Conservation (phyloP, 2,888 invertebrate species). For the Tromatobia lineatoria region DNA sequence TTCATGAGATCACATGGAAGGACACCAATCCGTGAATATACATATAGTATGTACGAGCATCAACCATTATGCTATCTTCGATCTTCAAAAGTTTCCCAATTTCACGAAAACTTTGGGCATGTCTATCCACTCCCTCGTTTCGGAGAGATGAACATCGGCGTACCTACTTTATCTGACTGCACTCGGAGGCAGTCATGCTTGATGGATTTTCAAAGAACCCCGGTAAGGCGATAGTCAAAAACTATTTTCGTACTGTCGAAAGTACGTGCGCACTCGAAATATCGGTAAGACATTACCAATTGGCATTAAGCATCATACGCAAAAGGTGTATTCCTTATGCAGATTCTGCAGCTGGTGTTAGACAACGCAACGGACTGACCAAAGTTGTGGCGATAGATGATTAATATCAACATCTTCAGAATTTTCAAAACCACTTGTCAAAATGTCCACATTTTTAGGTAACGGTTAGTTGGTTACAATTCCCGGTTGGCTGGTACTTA, state of each 20-base stretch:
- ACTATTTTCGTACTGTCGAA: slow-evolving; percentile 3
- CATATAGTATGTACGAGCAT: slow-evolving; percentile 32
- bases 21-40: slow-evolving; percentile 45
- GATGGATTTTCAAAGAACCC: slow-evolving; percentile 15
- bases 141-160: slow-evolving; percentile 39
- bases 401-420: too few relatives aligned
- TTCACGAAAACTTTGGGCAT: slow-evolving; percentile 57
- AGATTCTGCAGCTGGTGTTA: too few relatives aligned
- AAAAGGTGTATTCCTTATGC: too few relatives aligned
- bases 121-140: slow-evolving; percentile 17
- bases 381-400: too few relatives aligned
- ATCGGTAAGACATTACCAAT: slow-evolving; percentile 61
- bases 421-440: too few relatives aligned
- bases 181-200: slow-evolving; percentile 30
- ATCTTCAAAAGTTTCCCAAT: slow-evolving; percentile 64
- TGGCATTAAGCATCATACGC: slow-evolving; percentile 25
- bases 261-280: slow-evolving; percentile 14
- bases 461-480: too few relatives aligned
- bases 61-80: slow-evolving; percentile 50
- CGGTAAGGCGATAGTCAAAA: neutral
- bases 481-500: too few relatives aligned
- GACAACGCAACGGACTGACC: too few relatives aligned
- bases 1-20: slow-evolving; percentile 64
- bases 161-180: slow-evolving; percentile 20
- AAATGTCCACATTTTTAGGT: too few relatives aligned